Conservation (phyloP, 2,888 invertebrate species). For the Heteromyza rotundicornis region DNA sequence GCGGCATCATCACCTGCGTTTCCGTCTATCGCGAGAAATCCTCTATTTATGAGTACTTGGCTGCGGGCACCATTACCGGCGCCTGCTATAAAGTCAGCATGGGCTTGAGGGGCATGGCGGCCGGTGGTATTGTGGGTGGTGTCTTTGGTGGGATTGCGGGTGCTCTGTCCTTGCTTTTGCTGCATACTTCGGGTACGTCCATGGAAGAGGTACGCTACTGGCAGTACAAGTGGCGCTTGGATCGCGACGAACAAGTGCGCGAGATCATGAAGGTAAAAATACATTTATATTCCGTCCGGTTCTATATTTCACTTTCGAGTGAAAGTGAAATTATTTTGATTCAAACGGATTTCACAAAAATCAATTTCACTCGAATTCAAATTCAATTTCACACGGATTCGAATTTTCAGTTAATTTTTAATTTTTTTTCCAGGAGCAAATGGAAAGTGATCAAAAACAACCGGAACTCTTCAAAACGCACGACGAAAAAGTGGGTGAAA, state of each 20-base stretch:
- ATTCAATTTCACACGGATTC: neutral
- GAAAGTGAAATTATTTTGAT: too few relatives aligned
- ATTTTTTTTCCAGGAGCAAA: conserved; percentile 27
- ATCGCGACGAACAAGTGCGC: conserved; percentile 56
- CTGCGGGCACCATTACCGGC: conserved; percentile 71
- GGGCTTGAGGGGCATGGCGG: conserved; percentile 72
- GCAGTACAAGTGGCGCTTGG: conserved; percentile 65
- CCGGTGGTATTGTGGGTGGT: conserved; percentile 72
- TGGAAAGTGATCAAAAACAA: conserved; percentile 31
- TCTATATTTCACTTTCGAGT: too few relatives aligned
- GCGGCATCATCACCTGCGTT: conserved; percentile 69
- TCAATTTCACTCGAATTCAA: too few relatives aligned
- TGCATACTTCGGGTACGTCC: conserved; percentile 67
- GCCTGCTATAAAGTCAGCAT: conserved; percentile 71
- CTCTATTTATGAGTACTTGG: conserved; percentile 71
- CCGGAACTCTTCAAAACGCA: conserved; percentile 46
- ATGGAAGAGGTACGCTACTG: conserved; percentile 72
- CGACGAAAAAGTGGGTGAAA: conserved; percentile 47
- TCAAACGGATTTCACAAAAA: too few relatives aligned
- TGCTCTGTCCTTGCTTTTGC: conserved; percentile 63
- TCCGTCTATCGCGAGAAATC: conserved; percentile 73
- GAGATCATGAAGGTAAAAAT: conserved; percentile 51
- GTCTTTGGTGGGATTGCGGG: conserved; percentile 70
- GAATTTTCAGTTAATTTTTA: too few relatives aligned
- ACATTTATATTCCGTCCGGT: too few relatives aligned